A percentile compares a stretch with the other conserved stretches of the same genome.
phyloP scores from a whole-genome alignment of 2,113 vertebrate genomes.

The Toxotes jaculatrix region DNA sequence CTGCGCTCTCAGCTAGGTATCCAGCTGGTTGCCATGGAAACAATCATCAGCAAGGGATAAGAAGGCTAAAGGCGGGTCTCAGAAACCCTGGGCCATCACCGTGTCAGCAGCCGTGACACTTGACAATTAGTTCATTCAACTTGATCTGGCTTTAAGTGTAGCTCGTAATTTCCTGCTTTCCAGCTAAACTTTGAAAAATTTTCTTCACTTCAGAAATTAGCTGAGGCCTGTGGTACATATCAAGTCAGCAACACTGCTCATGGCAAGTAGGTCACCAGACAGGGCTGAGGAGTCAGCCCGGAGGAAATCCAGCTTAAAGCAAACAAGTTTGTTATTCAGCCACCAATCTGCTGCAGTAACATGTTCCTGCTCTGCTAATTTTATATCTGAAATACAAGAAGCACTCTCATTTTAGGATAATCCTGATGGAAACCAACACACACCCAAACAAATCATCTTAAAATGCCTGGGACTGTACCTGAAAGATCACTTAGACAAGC shows the following conservation, averaged over 20 bases:
- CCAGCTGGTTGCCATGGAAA: conserved; percentile 54
- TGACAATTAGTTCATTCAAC: conserved; percentile 43
- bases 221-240: conserved; percentile 1
- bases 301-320: conserved; percentile 70
- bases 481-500: neutral
- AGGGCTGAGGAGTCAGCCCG: conserved; percentile 19
- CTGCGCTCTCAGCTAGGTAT: conserved; percentile 32
- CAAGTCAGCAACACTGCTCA: conserved; percentile 44
- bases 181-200: conserved; percentile 46
- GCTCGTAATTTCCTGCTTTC: conserved; percentile 10
- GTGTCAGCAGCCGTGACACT: conserved; percentile 42
- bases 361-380: conserved; percentile 31
- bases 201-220: conserved; percentile 38
- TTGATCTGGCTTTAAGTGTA: conserved; percentile 58
- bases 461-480: neutral
- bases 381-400: conserved; percentile 31
- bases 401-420: conserved; percentile 18
- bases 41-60: conserved; percentile 35
- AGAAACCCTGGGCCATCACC: neutral
- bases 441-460: neutral
- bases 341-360: conserved; percentile 38
- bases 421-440: neutral
- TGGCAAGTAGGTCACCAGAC: conserved; percentile 73
- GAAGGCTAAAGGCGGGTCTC: conserved; percentile 6
- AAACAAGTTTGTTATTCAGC: conserved; percentile 58